Evolutionary conservation across 2,888 invertebrate species (phyloP).

Genomic region (Pseudoips prasinana): DNA sequence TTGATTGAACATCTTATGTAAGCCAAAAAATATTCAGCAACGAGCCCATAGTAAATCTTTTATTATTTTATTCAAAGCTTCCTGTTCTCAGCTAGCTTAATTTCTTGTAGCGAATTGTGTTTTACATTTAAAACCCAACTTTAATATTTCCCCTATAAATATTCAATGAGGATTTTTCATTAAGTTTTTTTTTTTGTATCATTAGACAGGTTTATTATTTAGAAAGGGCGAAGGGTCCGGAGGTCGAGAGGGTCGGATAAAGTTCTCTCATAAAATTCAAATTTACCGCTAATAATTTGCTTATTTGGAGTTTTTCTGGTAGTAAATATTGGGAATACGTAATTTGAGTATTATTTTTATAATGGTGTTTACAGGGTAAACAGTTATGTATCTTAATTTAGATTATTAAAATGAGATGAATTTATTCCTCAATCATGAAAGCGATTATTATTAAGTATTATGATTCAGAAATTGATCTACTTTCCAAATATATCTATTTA

Average conservation of each 20-base stretch:
- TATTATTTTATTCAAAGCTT: slow-evolving; percentile 24
- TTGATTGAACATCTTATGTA: too few species aligned
- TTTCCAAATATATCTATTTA: too few species aligned
- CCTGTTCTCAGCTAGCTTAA: slow-evolving; percentile 21
- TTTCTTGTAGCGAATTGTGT: slow-evolving; percentile 26
- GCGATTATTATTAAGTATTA: too few species aligned
- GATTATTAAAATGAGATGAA: too few species aligned
- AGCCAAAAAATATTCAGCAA: too few species aligned
- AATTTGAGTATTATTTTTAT: slow-evolving; percentile 16
- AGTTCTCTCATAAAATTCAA: slow-evolving; percentile 52
- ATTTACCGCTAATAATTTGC: slow-evolving; percentile 46
- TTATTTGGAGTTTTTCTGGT: slow-evolving; percentile 33
- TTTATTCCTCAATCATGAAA: too few species aligned
- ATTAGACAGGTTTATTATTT: slow-evolving; percentile 60
- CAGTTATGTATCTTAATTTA: too few species aligned
- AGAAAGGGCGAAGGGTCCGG: slow-evolving; percentile 37
- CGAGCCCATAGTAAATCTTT: too few species aligned
- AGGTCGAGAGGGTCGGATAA: slow-evolving; percentile 36
- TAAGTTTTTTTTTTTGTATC: slow-evolving; percentile 50
- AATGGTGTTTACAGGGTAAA: too few species aligned
- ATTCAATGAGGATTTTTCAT: slow-evolving; percentile 39
- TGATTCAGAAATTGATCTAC: too few species aligned
- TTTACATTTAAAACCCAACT: slow-evolving; percentile 26
- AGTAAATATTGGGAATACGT: slow-evolving; percentile 32
- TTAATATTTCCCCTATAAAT: slow-evolving; percentile 37